These are phyloP conservation scores for Protonibea diacanthus DNA, from an alignment of 2,797 vertebrate genomes.

Conservation along the genomic window DNA sequence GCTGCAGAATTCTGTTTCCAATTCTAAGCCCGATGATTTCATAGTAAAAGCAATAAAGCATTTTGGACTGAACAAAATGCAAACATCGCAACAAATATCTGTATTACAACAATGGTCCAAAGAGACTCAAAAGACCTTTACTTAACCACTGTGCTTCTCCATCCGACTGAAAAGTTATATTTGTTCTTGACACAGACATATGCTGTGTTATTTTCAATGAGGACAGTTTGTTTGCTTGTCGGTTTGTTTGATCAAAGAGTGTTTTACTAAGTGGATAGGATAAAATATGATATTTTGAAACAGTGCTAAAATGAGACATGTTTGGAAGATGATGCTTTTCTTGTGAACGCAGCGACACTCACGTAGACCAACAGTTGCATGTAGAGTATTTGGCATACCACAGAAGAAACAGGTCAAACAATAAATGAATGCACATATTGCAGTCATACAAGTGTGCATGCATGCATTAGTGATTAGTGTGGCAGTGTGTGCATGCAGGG, in stretches of 20 bases:
- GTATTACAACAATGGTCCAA: neutral
- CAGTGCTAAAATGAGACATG: slow-evolving; percentile 21
- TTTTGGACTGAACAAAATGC: neutral
- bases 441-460: neutral
- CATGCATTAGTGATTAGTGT: neutral
- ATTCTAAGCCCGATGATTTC: neutral
- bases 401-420: too few relatives aligned
- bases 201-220: neutral
- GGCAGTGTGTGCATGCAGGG: slow-evolving; percentile 11
- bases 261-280: too few relatives aligned
- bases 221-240: neutral
- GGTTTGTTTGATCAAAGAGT: neutral
- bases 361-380: slow-evolving; percentile 24
- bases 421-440: too few relatives aligned
- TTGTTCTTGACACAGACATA: neutral
- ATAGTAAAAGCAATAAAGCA: neutral
- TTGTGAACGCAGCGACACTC: neutral
- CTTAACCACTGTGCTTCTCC: neutral
- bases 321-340: slow-evolving; percentile 18
- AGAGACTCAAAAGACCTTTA: neutral
- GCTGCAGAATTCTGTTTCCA: too few relatives aligned
- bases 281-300: neutral
- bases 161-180: neutral
- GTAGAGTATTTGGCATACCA: neutral
- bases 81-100: too few relatives aligned